phyloP scores from a whole-genome alignment of 2,113 vertebrate species.

The Mola mola region DNA sequence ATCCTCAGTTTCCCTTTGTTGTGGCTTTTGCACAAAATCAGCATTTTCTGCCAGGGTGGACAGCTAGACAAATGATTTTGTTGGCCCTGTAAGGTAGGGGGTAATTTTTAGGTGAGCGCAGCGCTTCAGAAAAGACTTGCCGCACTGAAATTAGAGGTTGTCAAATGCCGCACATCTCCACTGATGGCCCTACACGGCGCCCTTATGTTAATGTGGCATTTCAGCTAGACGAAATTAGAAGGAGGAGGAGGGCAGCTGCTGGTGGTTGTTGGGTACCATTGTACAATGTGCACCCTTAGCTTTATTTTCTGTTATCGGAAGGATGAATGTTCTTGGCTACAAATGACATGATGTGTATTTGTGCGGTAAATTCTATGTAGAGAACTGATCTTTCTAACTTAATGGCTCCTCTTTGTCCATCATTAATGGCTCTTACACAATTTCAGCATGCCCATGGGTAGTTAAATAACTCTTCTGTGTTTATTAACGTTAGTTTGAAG shows the following conservation, averaged over 20 bases:
- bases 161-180: slow-evolving; percentile 72
- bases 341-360: neutral
- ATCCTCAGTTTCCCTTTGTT: slow-evolving; percentile 10
- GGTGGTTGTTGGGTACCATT: slow-evolving; percentile 31
- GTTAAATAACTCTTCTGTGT: slow-evolving; percentile 34
- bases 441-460: slow-evolving; percentile 27
- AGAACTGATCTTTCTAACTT: slow-evolving; percentile 6
- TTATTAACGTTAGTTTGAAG: slow-evolving; percentile 19
- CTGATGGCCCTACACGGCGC: slow-evolving; percentile 68
- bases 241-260: slow-evolving; percentile 8
- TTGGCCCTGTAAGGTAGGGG: slow-evolving; percentile 63
- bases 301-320: slow-evolving; percentile 25
- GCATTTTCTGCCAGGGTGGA: slow-evolving; percentile 57
- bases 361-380: neutral
- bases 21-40: slow-evolving; percentile 27
- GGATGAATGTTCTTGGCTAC: neutral
- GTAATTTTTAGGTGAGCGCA: slow-evolving; percentile 75
- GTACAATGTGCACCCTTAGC: slow-evolving; percentile 31
- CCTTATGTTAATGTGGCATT: slow-evolving; percentile 85
- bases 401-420: neutral
- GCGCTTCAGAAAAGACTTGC: slow-evolving; percentile 60
- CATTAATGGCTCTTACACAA: slow-evolving; percentile 37
- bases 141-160: slow-evolving; percentile 75
- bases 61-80: slow-evolving; percentile 76
- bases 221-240: slow-evolving; percentile 63